These are phyloP conservation scores for Microtus oregoni DNA, from an alignment of 2,113 vertebrate species.

Conservation along the genomic window DNA sequence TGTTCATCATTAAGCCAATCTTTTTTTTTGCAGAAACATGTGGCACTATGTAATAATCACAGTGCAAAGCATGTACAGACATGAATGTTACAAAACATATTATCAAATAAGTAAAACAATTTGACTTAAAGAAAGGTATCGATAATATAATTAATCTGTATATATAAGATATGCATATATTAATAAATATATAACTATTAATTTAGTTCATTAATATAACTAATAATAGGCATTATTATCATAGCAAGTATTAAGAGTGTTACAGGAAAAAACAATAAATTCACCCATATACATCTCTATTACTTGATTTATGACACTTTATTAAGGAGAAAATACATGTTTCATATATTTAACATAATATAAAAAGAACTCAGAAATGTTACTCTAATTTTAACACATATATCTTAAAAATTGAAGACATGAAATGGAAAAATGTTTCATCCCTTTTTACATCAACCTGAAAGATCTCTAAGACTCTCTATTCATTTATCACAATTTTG, in stretches of 20 bases:
- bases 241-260: neutral
- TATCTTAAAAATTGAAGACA: neutral
- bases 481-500: neutral
- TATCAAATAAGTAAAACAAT: neutral
- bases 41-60: neutral
- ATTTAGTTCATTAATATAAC: too few species aligned
- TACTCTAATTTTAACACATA: neutral
- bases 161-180: neutral
- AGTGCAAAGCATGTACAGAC: neutral
- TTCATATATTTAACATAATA: neutral
- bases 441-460: neutral
- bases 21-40: neutral
- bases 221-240: neutral
- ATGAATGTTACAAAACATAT: neutral
- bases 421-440: neutral
- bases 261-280: neutral
- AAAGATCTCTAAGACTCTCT: neutral
- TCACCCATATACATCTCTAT: neutral
- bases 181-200: neutral
- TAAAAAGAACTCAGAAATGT: neutral
- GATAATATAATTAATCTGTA: neutral
- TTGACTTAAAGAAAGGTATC: neutral
- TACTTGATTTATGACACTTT: neutral
- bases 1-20: neutral
- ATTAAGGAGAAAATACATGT: neutral